Conservation (phyloP, 1,140 invertebrate genomes). For the Oppia nitens region DNA sequence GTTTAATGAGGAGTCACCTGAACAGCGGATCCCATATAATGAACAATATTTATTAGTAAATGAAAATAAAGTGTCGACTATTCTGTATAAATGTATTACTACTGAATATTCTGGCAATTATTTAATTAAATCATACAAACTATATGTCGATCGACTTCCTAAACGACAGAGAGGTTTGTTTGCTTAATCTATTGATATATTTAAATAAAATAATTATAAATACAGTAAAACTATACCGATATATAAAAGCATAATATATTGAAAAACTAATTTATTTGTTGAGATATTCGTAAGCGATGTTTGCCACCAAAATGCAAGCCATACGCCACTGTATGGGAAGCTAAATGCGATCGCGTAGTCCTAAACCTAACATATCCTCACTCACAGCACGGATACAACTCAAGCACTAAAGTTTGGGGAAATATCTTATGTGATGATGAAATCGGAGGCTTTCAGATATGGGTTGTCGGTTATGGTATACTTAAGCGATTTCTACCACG, state of each 20-base stretch:
- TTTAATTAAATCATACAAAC: not conserved
- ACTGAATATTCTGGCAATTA: not conserved
- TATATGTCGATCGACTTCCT: not conserved
- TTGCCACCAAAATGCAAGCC: slow-evolving; percentile 8
- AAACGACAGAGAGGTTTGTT: not conserved
- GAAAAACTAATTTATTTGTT: not conserved
- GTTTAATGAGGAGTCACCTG: not conserved
- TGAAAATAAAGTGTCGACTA: not conserved
- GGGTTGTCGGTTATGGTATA: slow-evolving; percentile 11
- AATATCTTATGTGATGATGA: slow-evolving; percentile 3
- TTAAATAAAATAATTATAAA: too few species aligned
- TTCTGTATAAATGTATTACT: not conserved
- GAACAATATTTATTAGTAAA: not conserved
- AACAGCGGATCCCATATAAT: not conserved
- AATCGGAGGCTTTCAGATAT: slow-evolving; percentile 4
- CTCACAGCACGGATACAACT: slow-evolving; percentile 8
- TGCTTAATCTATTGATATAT: too few species aligned
- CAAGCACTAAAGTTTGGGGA: slow-evolving; percentile 5
- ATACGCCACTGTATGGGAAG: slow-evolving; percentile 1
- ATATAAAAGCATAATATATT: too few species aligned
- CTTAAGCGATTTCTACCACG: slow-evolving; percentile 7
- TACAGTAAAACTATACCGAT: too few species aligned
- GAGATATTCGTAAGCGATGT: not conserved
- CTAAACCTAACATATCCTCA: slow-evolving; percentile 6
- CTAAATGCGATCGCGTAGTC: not conserved